Percentiles rank a stretch among this genome's conserved stretches.
Conservation (phyloP, 2,888 invertebrate genomes). For the Diarsia mendica region DNA sequence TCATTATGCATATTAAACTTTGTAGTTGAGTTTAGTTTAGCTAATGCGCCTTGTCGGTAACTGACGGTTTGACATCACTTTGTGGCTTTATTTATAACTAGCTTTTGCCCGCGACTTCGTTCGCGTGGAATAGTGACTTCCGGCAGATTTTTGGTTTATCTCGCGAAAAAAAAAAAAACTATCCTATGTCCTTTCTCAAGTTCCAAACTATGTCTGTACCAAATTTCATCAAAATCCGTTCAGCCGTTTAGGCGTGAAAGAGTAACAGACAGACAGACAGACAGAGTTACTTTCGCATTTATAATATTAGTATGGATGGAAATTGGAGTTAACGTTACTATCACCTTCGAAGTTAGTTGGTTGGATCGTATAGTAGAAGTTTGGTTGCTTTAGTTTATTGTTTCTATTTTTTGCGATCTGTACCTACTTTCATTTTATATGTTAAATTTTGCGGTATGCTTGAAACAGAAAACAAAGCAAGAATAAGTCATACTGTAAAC, state of each 20-base stretch:
- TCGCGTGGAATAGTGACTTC: no score
- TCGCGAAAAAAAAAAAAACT: no score
- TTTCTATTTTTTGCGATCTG: neutral
- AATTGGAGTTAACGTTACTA: conserved; percentile 32
- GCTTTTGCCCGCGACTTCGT: no score
- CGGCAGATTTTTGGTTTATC: no score
- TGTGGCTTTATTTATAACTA: conserved; percentile 30
- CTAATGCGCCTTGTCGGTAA: conserved; percentile 48
- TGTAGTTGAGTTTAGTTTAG: conserved; percentile 46
- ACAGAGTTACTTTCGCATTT: no score
- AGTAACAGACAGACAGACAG: no score
- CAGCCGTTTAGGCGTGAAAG: no score
- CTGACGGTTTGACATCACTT: conserved; percentile 54
- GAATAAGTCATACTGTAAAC: neutral
- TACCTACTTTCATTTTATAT: neutral
- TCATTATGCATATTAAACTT: conserved; percentile 59
- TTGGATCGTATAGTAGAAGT: neutral
- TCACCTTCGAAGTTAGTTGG: conserved; percentile 5
- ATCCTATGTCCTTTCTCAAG: no score
- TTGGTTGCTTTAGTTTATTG: neutral
- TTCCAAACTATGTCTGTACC: no score
- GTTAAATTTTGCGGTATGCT: neutral
- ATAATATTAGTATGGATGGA: no score
- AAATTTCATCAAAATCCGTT: no score
- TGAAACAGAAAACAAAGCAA: neutral